These are phyloP conservation scores for Hydriomena furcata DNA, from an alignment of 2,888 invertebrate species.

Conservation along the genomic window DNA sequence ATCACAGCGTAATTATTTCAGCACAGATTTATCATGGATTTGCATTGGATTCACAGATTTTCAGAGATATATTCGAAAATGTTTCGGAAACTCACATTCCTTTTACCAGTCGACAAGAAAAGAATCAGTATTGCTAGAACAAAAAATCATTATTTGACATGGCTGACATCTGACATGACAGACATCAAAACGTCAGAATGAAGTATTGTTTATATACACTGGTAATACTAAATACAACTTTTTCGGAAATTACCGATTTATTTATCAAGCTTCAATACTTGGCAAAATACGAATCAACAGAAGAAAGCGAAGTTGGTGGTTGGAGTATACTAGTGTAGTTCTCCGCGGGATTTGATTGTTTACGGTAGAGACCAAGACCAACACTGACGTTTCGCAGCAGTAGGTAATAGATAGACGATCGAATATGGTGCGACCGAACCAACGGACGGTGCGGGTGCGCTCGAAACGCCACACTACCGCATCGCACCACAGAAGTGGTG, in stretches of 20 bases:
- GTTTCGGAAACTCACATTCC: conserved; percentile 77
- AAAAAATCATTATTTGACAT: conserved; percentile 41
- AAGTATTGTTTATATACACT: background rate
- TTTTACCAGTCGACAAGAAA: conserved; percentile 77
- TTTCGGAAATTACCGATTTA: conserved; percentile 12
- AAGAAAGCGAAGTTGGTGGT: no score
- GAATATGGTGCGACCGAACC: no score
- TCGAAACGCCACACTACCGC: no score
- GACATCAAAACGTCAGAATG: background rate
- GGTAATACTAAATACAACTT: background rate
- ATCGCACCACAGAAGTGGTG: no score
- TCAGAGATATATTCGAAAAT: conserved; percentile 62
- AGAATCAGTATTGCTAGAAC: conserved; percentile 59
- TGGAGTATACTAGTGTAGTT: no score
- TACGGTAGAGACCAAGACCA: no score
- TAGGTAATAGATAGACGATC: no score
- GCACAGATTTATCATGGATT: conserved; percentile 15
- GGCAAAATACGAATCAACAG: no score
- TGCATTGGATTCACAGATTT: conserved; percentile 57
- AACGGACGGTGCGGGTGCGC: no score
- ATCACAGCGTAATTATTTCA: conserved; percentile 35
- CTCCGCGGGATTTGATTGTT: no score
- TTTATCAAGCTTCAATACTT: no score
- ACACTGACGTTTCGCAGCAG: no score
- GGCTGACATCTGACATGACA: conserved; percentile 11